Percentiles rank a stretch among this genome's conserved stretches.
These are phyloP conservation scores for Anthoscopus minutus DNA, from an alignment of 2,113 vertebrate species.

Conservation along the genomic window DNA sequence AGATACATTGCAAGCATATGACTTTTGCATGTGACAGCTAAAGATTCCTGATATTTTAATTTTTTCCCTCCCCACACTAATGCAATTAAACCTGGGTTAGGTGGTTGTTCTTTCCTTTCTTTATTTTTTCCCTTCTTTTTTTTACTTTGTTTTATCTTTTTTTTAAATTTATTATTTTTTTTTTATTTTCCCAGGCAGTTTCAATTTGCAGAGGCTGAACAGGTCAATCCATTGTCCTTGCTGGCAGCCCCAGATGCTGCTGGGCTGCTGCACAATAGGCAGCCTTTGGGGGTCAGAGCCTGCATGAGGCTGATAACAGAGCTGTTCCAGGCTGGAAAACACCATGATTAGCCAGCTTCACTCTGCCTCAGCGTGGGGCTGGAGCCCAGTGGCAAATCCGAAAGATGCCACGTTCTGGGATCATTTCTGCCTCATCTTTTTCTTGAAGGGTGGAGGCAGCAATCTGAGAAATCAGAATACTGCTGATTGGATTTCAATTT, in stretches of 20 bases:
- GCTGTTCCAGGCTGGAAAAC: conserved; percentile 51
- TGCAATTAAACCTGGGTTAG: neutral
- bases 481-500: too few species aligned
- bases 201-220: conserved; percentile 34
- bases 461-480: neutral
- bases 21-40: neutral
- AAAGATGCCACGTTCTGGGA: neutral
- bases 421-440: neutral
- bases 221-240: conserved; percentile 62
- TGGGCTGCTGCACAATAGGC: conserved; percentile 46
- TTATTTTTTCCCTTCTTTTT: neutral
- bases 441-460: neutral
- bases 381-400: neutral
- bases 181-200: neutral
- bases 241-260: conserved; percentile 42
- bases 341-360: conserved; percentile 38
- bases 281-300: conserved; percentile 49
- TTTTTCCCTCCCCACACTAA: neutral
- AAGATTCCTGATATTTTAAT: neutral
- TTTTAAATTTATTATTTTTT: too few species aligned
- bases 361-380: neutral
- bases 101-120: neutral
- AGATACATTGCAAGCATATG: neutral
- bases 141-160: neutral
- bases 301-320: conserved; percentile 60